These are phyloP conservation scores for Ceyx melanurus DNA, from an alignment of 2,113 vertebrate species.

Conservation along the genomic window DNA sequence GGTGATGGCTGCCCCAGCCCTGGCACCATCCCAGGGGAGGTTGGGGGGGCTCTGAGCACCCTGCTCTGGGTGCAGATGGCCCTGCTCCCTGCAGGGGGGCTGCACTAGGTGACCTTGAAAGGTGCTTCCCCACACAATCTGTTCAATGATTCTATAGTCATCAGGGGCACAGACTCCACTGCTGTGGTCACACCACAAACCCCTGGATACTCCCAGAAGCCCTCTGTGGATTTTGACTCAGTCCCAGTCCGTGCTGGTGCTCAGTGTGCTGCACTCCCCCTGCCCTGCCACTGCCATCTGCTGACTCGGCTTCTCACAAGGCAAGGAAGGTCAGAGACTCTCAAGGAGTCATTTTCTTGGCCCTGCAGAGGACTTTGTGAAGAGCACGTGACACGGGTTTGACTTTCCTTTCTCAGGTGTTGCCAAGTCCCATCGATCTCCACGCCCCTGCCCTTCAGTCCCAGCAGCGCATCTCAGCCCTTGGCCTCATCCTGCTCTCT, in stretches of 20 bases:
- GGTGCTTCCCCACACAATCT: background rate
- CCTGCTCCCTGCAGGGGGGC: too few relatives aligned
- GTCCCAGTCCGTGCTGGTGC: accelerated
- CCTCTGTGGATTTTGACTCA: background rate
- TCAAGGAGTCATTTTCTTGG: background rate
- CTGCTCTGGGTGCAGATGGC: too few relatives aligned
- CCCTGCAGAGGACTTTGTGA: background rate
- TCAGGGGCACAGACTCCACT: background rate
- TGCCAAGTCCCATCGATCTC: background rate
- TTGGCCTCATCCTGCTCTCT: background rate
- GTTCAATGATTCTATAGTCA: too few relatives aligned
- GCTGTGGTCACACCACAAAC: accelerated
- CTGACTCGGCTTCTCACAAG: background rate
- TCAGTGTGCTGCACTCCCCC: accelerated
- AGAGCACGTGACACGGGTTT: background rate
- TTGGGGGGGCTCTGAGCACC: too few relatives aligned
- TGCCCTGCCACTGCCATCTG: accelerated
- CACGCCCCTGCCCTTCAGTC: background rate
- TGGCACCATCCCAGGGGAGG: too few relatives aligned
- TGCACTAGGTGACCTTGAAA: too few relatives aligned
- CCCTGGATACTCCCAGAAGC: background rate
- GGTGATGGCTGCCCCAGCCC: too few relatives aligned
- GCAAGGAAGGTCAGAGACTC: background rate
- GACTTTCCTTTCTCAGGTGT: background rate
- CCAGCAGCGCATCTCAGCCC: background rate